Conservation (phyloP, 2,113 vertebrate species). For the Oophaga pumilio region DNA sequence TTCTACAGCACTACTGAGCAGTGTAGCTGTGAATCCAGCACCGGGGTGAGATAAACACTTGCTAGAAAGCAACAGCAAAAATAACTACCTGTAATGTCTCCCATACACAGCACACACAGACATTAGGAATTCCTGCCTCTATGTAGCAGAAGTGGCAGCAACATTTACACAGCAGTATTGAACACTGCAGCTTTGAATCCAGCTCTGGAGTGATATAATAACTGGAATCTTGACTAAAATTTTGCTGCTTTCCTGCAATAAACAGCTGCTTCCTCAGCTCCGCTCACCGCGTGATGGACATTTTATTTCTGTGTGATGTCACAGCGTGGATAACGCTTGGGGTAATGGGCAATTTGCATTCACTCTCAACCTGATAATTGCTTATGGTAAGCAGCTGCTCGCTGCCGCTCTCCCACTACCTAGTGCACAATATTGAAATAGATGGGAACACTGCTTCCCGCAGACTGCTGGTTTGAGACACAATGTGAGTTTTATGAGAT, state of each 20-base stretch:
- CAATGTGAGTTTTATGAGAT: background rate
- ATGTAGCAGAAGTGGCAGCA: too few relatives aligned
- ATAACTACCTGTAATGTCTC: too few relatives aligned
- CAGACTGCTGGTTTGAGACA: background rate
- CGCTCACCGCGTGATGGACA: background rate
- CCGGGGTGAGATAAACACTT: too few relatives aligned
- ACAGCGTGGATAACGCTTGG: background rate
- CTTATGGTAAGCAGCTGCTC: conserved; percentile 36
- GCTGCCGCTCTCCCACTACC: background rate
- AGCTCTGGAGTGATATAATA: background rate
- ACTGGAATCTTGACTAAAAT: background rate
- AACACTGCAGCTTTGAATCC: too few relatives aligned
- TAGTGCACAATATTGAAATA: background rate
- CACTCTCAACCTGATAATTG: conserved; percentile 40
- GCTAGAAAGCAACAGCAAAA: too few relatives aligned
- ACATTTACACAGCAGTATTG: too few relatives aligned
- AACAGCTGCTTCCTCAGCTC: background rate
- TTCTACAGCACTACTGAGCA: too few relatives aligned
- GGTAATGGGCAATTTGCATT: conserved; percentile 14
- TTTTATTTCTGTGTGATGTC: conserved; percentile 10
- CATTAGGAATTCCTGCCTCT: too few relatives aligned
- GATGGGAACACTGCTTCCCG: background rate
- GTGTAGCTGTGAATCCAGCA: too few relatives aligned
- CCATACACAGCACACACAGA: too few relatives aligned
- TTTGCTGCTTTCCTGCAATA: background rate